Percentiles rank a stretch among this genome's conserved stretches.
Evolutionary conservation across 2,113 vertebrate genomes (phyloP).

Genomic region (Cynocephalus volans): DNA sequence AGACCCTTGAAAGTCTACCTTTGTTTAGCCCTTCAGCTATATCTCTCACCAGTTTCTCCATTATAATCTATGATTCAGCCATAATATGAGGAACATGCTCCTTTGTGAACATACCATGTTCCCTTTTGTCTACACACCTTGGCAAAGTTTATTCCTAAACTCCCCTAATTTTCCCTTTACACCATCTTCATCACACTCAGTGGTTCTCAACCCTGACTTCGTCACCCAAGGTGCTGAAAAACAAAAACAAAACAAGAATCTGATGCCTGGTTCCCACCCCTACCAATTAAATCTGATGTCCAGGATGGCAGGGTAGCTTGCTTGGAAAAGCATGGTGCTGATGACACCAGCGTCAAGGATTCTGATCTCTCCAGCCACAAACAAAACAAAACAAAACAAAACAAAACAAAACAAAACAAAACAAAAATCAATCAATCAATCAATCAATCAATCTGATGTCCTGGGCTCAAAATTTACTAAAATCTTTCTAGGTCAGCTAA

Average conservation of each 20-base stretch:
- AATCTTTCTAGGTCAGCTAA: background rate
- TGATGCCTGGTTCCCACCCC: background rate
- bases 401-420: too few species aligned
- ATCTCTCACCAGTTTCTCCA: background rate
- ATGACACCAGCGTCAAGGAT: too few species aligned
- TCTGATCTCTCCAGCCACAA: too few species aligned
- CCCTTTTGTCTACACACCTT: background rate
- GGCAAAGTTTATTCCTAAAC: background rate
- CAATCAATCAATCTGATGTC: background rate
- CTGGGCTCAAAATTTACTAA: background rate
- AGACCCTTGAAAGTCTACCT: background rate
- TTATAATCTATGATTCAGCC: background rate
- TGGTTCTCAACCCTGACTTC: background rate
- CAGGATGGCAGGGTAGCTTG: background rate
- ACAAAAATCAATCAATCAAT: too few species aligned
- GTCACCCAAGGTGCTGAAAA: background rate
- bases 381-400: too few species aligned
- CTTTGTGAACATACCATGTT: background rate
- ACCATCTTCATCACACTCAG: background rate
- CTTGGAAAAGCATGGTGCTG: too few species aligned
- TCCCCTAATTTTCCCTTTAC: background rate
- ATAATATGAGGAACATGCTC: background rate
- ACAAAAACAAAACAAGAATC: background rate
- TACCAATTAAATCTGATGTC: background rate
- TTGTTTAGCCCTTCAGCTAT: background rate